A percentile compares a stretch with the other conserved stretches of the same genome.
These are phyloP conservation scores for Halisarca cf. caerulea DNA, from an alignment of 37 sponge, comb jelly and placozoan species.

Conservation along the genomic window DNA sequence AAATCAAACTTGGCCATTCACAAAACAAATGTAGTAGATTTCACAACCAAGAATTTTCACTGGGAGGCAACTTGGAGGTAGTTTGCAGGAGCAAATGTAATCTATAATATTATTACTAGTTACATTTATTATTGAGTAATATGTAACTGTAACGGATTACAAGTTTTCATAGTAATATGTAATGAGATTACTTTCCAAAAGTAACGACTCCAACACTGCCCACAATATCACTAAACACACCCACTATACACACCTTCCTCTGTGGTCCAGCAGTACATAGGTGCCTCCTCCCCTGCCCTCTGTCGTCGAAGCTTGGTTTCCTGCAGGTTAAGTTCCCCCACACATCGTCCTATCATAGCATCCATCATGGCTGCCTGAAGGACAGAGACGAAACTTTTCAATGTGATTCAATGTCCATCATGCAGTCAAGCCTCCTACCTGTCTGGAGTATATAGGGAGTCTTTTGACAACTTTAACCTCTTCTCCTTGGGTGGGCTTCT, in stretches of 20 bases:
- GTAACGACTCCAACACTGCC: not conserved
- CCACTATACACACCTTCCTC: not conserved
- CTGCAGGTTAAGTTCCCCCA: conserved; percentile 38
- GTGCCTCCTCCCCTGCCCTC: conserved; percentile 40
- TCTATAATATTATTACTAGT: too few species aligned
- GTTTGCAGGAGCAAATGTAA: too few species aligned
- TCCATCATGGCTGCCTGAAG: conserved; percentile 87
- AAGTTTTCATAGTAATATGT: too few species aligned
- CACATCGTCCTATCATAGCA: conserved; percentile 79
- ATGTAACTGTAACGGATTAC: too few species aligned
- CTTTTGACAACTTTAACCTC: conserved; percentile 59
- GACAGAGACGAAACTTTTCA: too few species aligned
- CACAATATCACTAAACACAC: not conserved
- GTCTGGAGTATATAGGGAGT: conserved; percentile 67
- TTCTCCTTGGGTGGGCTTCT: not conserved
- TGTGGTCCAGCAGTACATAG: conserved; percentile 1
- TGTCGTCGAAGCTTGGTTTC: conserved; percentile 47
- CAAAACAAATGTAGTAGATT: too few species aligned
- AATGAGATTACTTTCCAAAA: too few species aligned
- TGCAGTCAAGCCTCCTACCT: conserved; percentile 4
- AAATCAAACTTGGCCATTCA: too few species aligned
- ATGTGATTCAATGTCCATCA: not conserved
- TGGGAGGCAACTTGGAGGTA: too few species aligned
- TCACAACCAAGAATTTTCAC: too few species aligned
- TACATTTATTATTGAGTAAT: too few species aligned